Evolutionary conservation across 2,797 vertebrate genomes (phyloP).

Genomic region (Lacerta agilis): DNA sequence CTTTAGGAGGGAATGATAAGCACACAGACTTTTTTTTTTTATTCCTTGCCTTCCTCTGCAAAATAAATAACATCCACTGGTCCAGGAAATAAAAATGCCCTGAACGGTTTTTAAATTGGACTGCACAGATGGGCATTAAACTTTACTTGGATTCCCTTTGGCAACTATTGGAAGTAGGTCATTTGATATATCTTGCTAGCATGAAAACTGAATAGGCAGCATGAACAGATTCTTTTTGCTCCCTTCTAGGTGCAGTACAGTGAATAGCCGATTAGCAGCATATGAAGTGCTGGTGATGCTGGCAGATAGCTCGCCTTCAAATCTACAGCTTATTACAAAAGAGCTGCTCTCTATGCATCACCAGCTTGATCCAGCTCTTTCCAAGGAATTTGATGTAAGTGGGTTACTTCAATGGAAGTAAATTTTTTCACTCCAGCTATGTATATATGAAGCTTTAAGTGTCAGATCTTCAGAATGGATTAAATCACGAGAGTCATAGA

Average conservation of each 20-base stretch:
- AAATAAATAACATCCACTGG: neutral
- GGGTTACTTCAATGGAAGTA: conserved; percentile 18
- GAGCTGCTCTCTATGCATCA: conserved; percentile 98
- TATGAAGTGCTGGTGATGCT: conserved; percentile 98
- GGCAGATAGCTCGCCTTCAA: conserved; percentile 93
- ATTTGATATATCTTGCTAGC: conserved; percentile 30
- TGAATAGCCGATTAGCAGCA: conserved; percentile 94
- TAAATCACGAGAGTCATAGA: neutral
- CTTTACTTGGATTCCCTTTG: conserved; percentile 27
- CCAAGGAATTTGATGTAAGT: conserved; percentile 97
- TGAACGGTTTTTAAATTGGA: conserved; percentile 21
- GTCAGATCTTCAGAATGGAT: neutral
- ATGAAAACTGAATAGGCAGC: conserved; percentile 38
- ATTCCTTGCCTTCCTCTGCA: neutral
- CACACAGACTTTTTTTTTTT: neutral
- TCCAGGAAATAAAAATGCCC: conserved; percentile 12
- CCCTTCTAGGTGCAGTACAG: conserved; percentile 92
- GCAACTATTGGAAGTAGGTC: conserved; percentile 12
- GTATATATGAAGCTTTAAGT: neutral
- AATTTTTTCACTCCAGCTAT: neutral
- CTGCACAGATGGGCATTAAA: neutral
- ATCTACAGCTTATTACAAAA: conserved; percentile 92
- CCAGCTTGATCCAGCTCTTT: conserved; percentile 93
- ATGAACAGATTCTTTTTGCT: conserved; percentile 41
- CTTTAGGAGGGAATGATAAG: neutral